Evolutionary conservation across 2,888 invertebrate genomes (phyloP).

Genomic region (Agrochola litura): DNA sequence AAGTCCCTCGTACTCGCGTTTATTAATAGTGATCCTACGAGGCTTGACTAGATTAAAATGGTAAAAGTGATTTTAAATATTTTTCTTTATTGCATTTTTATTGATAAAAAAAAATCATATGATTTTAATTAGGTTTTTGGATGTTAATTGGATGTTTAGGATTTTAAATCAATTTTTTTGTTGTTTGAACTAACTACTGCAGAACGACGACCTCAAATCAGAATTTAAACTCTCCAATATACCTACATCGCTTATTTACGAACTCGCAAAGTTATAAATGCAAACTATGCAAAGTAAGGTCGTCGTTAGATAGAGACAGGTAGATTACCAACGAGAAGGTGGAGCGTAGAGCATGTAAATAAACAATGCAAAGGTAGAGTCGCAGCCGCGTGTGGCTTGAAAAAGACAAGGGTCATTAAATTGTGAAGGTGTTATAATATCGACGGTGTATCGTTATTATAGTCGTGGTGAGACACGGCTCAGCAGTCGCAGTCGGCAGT

Average conservation of each 20-base stretch:
- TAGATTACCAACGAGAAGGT: constrained; percentile 79
- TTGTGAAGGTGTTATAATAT: constrained; percentile 69
- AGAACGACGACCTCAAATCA: constrained; percentile 7
- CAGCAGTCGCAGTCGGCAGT: constrained; percentile 70
- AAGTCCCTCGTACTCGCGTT: constrained; percentile 8
- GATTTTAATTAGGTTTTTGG: neutral
- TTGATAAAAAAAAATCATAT: too few relatives aligned
- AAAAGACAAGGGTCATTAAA: constrained; percentile 56
- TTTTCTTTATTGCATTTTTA: neutral
- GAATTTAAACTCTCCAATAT: constrained; percentile 1
- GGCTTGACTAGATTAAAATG: neutral
- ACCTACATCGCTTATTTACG: neutral
- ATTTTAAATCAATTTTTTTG: neutral
- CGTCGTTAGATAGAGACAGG: constrained; percentile 83
- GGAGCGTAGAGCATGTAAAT: constrained; percentile 81
- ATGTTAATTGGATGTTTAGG: neutral
- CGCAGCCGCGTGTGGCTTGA: constrained; percentile 40
- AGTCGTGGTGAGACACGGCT: constrained; percentile 64
- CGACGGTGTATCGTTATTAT: constrained; percentile 58
- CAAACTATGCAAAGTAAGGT: constrained; percentile 55
- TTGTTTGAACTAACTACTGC: neutral
- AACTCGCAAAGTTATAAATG: constrained; percentile 33
- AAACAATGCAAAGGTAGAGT: constrained; percentile 72
- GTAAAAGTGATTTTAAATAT: neutral
- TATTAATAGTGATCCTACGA: neutral